These are phyloP conservation scores for Phoxinus phoxinus DNA, from an alignment of 2,113 vertebrate genomes.

Conservation along the genomic window DNA sequence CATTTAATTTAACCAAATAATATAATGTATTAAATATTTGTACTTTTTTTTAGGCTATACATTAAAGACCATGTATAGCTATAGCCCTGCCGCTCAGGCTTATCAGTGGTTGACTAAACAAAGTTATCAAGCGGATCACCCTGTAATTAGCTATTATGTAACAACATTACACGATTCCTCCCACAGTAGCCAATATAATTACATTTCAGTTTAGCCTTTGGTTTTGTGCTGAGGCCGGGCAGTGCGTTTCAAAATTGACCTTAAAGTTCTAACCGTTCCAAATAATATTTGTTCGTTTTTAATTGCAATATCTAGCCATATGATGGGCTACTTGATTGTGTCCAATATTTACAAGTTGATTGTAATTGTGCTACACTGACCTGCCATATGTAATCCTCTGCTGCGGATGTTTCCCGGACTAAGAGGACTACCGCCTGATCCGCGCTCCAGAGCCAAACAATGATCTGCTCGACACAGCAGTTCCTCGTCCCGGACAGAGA, in stretches of 20 bases:
- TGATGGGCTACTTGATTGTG: neutral
- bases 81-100: neutral
- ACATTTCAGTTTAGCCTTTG: neutral
- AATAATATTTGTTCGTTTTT: neutral
- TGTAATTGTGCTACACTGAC: constrained; percentile 64
- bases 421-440: constrained; percentile 76
- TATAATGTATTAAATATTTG: neutral
- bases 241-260: neutral
- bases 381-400: constrained; percentile 81
- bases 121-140: constrained; percentile 33
- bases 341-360: neutral
- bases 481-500: constrained; percentile 90
- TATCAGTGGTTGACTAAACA: constrained; percentile 41
- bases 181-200: neutral
- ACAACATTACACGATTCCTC: constrained; percentile 21
- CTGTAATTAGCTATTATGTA: constrained; percentile 43
- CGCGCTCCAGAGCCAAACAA: constrained; percentile 77
- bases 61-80: neutral
- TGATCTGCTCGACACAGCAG: constrained; percentile 91
- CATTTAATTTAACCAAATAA: neutral
- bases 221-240: neutral
- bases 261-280: neutral
- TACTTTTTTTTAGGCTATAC: neutral
- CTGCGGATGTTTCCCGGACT: constrained; percentile 79
- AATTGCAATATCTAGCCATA: too few relatives aligned